These are phyloP conservation scores for Coracopsis vasa DNA, from an alignment of 2,113 vertebrate species.

Conservation along the genomic window DNA sequence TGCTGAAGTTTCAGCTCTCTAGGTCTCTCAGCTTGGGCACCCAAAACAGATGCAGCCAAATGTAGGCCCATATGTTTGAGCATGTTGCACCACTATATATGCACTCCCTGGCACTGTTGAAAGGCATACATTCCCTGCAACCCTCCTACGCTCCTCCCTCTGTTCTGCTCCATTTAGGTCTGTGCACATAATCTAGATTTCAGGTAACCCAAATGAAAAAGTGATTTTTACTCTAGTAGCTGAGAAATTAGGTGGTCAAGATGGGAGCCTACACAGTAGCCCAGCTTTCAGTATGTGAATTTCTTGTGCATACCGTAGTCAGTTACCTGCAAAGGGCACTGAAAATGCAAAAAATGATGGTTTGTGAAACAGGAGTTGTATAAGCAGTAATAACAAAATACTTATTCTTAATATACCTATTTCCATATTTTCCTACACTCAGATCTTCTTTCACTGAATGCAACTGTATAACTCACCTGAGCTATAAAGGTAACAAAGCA, in stretches of 20 bases:
- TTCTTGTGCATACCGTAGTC: not conserved
- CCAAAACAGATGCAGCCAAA: slow-evolving; percentile 61
- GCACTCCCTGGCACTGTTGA: slow-evolving; percentile 60
- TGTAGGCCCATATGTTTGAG: slow-evolving; percentile 66
- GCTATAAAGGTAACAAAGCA: not conserved
- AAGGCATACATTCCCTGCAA: slow-evolving; percentile 58
- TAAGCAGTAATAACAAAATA: not conserved
- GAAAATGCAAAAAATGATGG: not conserved
- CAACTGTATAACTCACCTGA: not conserved
- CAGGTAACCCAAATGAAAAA: slow-evolving; percentile 57
- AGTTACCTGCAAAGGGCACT: not conserved
- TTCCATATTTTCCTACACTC: not conserved
- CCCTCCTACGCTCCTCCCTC: slow-evolving; percentile 63
- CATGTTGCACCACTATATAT: slow-evolving; percentile 71
- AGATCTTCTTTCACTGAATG: not conserved
- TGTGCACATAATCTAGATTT: slow-evolving; percentile 44
- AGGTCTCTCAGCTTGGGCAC: slow-evolving; percentile 55
- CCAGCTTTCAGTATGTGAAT: not conserved
- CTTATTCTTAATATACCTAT: not conserved
- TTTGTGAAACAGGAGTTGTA: not conserved
- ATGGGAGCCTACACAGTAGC: not conserved
- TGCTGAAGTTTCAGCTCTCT: slow-evolving; percentile 56
- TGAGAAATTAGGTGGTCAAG: not conserved
- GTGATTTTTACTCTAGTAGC: not conserved
- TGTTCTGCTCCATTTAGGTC: slow-evolving; percentile 65